Conservation (phyloP, 2,888 invertebrate genomes). For the Thera obeliscata region DNA sequence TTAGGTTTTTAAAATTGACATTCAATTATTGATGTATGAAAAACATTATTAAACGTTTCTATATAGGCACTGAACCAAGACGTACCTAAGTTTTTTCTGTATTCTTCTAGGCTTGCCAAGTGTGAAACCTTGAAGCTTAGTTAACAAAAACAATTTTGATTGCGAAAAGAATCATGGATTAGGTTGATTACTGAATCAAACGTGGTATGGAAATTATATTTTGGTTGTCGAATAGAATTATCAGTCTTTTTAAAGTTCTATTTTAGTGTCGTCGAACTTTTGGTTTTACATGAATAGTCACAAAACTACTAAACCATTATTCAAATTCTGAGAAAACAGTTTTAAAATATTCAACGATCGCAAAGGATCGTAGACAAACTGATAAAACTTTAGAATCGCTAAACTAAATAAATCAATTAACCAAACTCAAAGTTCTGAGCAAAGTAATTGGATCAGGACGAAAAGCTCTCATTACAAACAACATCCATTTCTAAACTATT, state of each 20-base stretch:
- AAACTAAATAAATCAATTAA: slow-evolving; percentile 32
- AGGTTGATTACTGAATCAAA: too few species aligned
- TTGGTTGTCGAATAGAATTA: not conserved
- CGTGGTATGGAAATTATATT: not conserved
- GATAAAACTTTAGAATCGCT: slow-evolving; percentile 25
- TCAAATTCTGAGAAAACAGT: slow-evolving; percentile 21
- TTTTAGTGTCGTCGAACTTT: not conserved
- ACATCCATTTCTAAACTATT: slow-evolving; percentile 33
- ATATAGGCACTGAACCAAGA: too few species aligned
- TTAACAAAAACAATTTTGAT: too few species aligned
- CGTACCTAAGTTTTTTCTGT: too few species aligned
- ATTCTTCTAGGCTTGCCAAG: too few species aligned
- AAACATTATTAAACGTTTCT: too few species aligned
- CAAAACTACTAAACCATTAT: slow-evolving; percentile 20
- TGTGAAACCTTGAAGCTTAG: too few species aligned
- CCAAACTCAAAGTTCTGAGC: slow-evolving; percentile 12
- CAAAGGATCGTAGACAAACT: slow-evolving; percentile 21
- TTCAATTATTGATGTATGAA: too few species aligned
- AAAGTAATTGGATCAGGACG: slow-evolving; percentile 35
- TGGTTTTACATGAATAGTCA: slow-evolving; percentile 13
- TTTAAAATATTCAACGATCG: slow-evolving; percentile 26
- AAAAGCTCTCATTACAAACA: slow-evolving; percentile 35
- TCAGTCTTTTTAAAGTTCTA: not conserved
- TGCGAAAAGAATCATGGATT: too few species aligned
- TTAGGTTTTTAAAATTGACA: too few species aligned